phyloP scores from a whole-genome alignment of 2,113 vertebrate species.

The Cinclus cinclus region DNA sequence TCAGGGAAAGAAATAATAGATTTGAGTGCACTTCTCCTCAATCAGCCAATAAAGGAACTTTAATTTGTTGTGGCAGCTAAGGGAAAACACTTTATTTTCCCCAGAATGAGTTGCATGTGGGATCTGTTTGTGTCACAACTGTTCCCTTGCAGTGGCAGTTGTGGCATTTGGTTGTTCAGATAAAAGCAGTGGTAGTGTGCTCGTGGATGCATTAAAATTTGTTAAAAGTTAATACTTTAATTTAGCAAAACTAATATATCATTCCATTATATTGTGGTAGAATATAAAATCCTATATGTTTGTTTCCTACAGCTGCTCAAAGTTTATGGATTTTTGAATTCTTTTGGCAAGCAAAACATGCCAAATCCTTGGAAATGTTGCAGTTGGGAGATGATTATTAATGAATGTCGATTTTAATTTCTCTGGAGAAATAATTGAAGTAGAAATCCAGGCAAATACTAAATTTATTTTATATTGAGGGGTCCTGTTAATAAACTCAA shows the following conservation, averaged over 20 bases:
- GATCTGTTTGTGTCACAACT: neutral
- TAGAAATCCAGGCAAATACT: neutral
- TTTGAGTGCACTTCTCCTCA: neutral
- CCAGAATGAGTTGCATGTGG: neutral
- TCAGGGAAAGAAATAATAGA: neutral
- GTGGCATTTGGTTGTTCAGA: neutral
- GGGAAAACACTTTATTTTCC: constrained; percentile 20
- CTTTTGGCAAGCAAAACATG: neutral
- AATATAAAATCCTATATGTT: neutral
- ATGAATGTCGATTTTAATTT: neutral
- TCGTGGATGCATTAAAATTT: neutral
- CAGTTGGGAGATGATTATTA: neutral
- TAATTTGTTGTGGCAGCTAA: constrained; percentile 3
- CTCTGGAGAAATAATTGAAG: neutral
- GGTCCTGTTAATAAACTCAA: neutral
- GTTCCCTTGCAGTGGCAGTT: neutral
- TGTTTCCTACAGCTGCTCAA: neutral
- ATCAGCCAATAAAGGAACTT: neutral
- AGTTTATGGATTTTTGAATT: neutral
- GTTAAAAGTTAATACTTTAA: neutral
- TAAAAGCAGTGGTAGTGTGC: neutral
- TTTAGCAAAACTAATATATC: neutral
- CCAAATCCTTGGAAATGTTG: neutral
- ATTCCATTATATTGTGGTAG: neutral
- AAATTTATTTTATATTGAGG: neutral